phyloP scores from a whole-genome alignment of 2,797 vertebrate species.

The Rhynchonycteris naso region DNA sequence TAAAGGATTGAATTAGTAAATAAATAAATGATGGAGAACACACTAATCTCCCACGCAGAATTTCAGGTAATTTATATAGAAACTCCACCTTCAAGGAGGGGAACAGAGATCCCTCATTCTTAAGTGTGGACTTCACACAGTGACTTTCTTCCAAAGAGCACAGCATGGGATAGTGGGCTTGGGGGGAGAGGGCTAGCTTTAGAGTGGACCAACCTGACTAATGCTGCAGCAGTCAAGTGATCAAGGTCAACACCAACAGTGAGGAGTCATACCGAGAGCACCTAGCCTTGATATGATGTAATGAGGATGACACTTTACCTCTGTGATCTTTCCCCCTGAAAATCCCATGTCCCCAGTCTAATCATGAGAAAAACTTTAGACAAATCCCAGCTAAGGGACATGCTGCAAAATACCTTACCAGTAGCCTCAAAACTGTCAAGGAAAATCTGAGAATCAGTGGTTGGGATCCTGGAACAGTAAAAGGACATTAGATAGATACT shows the following conservation, averaged over 20 bases:
- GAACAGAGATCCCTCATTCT: background rate
- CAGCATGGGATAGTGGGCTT: background rate
- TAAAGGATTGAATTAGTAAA: background rate
- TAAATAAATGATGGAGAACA: background rate
- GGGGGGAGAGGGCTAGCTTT: background rate
- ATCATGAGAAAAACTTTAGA: background rate
- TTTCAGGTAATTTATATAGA: background rate
- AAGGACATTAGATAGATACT: background rate
- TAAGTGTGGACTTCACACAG: background rate
- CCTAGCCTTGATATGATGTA: background rate
- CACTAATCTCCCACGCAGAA: background rate
- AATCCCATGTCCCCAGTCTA: background rate
- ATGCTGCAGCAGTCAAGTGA: background rate
- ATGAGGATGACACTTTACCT: background rate
- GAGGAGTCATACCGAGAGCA: background rate
- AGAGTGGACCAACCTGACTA: background rate
- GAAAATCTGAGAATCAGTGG: background rate
- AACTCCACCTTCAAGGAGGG: background rate
- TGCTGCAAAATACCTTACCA: background rate
- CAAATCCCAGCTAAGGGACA: background rate
- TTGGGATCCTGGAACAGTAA: background rate
- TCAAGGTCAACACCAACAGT: background rate
- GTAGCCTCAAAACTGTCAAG: background rate
- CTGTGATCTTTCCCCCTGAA: background rate
- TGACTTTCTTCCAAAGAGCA: background rate